Conservation (phyloP, 2,113 vertebrate genomes). For the Alethe castanea region DNA sequence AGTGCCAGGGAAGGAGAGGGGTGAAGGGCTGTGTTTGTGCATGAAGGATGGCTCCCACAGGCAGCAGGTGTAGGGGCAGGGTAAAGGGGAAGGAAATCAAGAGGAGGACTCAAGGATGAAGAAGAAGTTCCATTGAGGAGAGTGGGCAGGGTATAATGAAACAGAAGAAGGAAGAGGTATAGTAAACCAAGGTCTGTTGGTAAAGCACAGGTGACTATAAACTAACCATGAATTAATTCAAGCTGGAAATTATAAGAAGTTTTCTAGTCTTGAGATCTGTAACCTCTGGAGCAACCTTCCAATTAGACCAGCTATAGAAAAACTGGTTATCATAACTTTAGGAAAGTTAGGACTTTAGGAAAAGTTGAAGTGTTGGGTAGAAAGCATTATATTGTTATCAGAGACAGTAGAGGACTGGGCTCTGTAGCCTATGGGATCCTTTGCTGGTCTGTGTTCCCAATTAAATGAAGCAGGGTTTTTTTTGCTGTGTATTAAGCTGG, state of each 20-base stretch:
- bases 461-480: neutral
- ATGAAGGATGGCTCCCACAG: fast-evolving
- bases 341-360: neutral
- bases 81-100: fast-evolving
- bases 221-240: neutral
- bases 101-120: neutral
- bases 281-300: neutral
- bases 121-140: neutral
- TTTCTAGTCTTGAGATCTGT: neutral
- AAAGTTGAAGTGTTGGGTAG: neutral
- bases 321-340: neutral
- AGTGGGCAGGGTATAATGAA: neutral
- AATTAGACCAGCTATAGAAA: neutral
- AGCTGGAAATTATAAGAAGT: neutral
- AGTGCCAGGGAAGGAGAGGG: neutral
- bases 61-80: neutral
- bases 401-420: neutral
- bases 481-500: neutral
- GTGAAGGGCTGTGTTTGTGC: neutral
- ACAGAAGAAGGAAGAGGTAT: neutral
- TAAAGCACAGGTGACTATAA: neutral
- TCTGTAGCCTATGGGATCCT: neutral
- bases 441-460: neutral
- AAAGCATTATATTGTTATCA: neutral
- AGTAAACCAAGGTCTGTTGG: neutral